Evolutionary conservation across 1,140 invertebrate species (phyloP).

Genomic region (Euwallacea fornicatus): DNA sequence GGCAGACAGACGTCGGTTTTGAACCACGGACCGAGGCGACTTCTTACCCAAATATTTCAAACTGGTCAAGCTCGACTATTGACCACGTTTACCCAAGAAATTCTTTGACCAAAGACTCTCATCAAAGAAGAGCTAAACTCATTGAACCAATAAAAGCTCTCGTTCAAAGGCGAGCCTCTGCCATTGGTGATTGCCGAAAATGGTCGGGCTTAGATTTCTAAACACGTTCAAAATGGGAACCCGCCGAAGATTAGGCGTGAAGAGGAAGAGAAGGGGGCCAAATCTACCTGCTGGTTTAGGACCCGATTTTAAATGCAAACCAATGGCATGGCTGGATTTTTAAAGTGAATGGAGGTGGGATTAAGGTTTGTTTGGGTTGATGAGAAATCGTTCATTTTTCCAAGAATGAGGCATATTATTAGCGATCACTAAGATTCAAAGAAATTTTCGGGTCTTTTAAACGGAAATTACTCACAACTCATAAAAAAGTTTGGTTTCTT

Average conservation of each 20-base stretch:
- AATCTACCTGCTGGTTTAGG: neutral
- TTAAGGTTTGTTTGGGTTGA: neutral
- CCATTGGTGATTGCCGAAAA: neutral
- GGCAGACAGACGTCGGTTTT: constrained; percentile 7
- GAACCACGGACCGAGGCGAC: constrained; percentile 12
- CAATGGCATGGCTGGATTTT: neutral
- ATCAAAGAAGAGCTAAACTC: neutral
- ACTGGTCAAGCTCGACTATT: neutral
- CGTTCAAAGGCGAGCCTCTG: neutral
- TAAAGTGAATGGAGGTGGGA: neutral
- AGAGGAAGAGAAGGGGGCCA: neutral
- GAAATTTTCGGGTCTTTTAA: no score
- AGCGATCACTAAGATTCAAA: no score
- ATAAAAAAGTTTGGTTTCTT: no score
- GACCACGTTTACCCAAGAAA: neutral
- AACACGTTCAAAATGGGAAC: neutral
- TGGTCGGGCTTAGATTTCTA: constrained; percentile 2
- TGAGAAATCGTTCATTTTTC: no score
- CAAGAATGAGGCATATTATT: no score
- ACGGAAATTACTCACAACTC: no score
- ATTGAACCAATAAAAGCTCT: neutral
- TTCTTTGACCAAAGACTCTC: neutral
- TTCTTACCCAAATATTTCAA: constrained; percentile 18
- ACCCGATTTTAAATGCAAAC: neutral
- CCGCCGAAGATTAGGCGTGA: neutral